These are phyloP conservation scores for Mesoligia furuncula DNA, from an alignment of 2,888 invertebrate species.

Conservation along the genomic window DNA sequence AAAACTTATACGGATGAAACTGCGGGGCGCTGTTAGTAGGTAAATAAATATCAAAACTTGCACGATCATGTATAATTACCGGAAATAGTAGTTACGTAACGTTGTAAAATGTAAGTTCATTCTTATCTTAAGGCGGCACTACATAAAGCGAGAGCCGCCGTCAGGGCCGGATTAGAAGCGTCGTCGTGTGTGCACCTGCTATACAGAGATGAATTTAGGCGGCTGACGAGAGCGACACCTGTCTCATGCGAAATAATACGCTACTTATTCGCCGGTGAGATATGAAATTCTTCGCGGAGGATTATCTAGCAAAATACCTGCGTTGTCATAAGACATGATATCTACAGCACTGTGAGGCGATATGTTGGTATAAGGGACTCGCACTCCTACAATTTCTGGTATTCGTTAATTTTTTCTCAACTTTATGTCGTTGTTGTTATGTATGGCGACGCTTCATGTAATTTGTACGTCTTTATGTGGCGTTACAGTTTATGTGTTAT, in stretches of 20 bases:
- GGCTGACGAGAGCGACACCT: constrained; percentile 86
- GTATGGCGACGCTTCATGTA: constrained; percentile 33
- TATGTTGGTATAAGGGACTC: constrained; percentile 51
- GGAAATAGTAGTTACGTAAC: constrained; percentile 30
- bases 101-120: constrained; percentile 48
- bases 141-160: constrained; percentile 67
- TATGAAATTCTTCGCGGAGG: constrained; percentile 84
- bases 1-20: too few species aligned
- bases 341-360: constrained; percentile 64
- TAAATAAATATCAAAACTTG: constrained; percentile 19
- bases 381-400: constrained; percentile 51
- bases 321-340: constrained; percentile 66
- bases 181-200: constrained; percentile 84
- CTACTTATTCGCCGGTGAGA: constrained; percentile 87
- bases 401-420: constrained; percentile 61
- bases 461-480: constrained; percentile 43
- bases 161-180: constrained; percentile 82
- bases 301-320: constrained; percentile 77
- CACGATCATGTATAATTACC: constrained; percentile 29
- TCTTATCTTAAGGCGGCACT: constrained; percentile 71
- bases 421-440: constrained; percentile 37
- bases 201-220: constrained; percentile 85
- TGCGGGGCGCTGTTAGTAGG: not conserved
- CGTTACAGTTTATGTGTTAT: constrained; percentile 53
- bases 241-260: constrained; percentile 86